Evolutionary conservation across 2,797 vertebrate species (phyloP).

Genomic region (Gephyroberyx darwinii): DNA sequence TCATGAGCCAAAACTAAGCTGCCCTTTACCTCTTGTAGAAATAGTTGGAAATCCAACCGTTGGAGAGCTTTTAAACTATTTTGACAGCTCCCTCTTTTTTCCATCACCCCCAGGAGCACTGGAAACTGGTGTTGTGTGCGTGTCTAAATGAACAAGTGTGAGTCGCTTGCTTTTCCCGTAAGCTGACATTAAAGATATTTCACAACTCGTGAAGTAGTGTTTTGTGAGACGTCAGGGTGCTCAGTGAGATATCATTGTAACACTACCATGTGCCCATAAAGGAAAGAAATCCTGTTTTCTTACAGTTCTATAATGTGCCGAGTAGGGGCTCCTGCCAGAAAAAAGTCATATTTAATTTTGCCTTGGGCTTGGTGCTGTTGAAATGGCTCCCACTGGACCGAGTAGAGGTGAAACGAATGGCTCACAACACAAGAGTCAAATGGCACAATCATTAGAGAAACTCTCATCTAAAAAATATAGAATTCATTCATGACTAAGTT

Average conservation of each 20-base stretch:
- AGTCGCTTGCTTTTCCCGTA: conserved; percentile 66
- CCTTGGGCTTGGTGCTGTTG: conserved; percentile 31
- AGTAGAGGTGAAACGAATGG: conserved; percentile 49
- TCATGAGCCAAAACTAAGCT: conserved; percentile 78
- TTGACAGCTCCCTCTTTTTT: conserved; percentile 79
- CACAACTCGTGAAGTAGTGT: conserved; percentile 73
- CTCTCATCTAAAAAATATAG: conserved; percentile 26
- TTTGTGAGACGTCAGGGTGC: conserved; percentile 68
- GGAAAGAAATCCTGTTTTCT: conserved; percentile 59
- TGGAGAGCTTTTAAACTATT: conserved; percentile 79
- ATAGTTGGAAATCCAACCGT: conserved; percentile 77
- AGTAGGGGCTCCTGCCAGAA: conserved; percentile 53
- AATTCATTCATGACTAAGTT: conserved; percentile 48
- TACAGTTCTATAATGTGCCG: conserved; percentile 56
- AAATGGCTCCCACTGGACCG: conserved; percentile 55
- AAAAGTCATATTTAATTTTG: conserved; percentile 67
- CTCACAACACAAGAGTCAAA: conserved; percentile 46
- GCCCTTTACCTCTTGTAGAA: conserved; percentile 79
- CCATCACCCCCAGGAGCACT: conserved; percentile 75
- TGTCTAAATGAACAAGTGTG: conserved; percentile 73
- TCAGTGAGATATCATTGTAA: conserved; percentile 70
- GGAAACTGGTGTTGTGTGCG: conserved; percentile 69
- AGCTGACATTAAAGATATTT: conserved; percentile 77
- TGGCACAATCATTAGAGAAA: conserved; percentile 46
- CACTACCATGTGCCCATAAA: conserved; percentile 60